These are phyloP conservation scores for Drosophila biarmipes DNA, from an alignment of 1,140 invertebrate species.

Conservation along the genomic window DNA sequence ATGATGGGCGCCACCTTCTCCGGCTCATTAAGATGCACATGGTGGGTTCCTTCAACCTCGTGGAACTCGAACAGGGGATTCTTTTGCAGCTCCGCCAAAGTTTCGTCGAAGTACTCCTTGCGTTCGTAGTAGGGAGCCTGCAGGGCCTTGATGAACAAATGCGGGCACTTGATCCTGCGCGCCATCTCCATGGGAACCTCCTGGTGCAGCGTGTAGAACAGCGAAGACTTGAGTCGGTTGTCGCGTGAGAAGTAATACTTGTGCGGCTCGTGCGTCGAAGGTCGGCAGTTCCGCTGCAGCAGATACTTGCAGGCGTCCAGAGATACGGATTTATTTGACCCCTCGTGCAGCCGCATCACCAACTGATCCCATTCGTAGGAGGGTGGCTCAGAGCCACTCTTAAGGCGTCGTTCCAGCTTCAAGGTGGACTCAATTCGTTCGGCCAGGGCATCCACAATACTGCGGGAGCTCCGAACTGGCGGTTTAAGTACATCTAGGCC, in stretches of 20 bases:
- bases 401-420: conserved; percentile 84
- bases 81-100: conserved; percentile 85
- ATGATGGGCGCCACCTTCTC: conserved; percentile 86
- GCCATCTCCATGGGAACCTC: conserved; percentile 85
- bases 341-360: conserved; percentile 85
- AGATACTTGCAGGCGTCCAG: conserved; percentile 86
- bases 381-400: conserved; percentile 85
- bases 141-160: conserved; percentile 87
- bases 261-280: conserved; percentile 85
- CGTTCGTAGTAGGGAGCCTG: conserved; percentile 86
- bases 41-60: conserved; percentile 89
- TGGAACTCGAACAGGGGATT: conserved; percentile 87
- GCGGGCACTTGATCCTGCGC: conserved; percentile 85
- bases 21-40: conserved; percentile 90
- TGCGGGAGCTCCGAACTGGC: conserved; percentile 73
- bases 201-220: conserved; percentile 85
- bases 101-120: conserved; percentile 85
- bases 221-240: conserved; percentile 85
- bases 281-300: conserved; percentile 86
- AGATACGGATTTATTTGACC: conserved; percentile 85
- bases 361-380: conserved; percentile 87
- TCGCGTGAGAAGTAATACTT: conserved; percentile 88
- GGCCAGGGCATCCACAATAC: conserved; percentile 58
- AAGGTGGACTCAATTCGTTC: conserved; percentile 85
- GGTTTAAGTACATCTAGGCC: conserved; percentile 88